Conservation (phyloP, 2,797 vertebrate genomes). For the Monodelphis domestica region DNA sequence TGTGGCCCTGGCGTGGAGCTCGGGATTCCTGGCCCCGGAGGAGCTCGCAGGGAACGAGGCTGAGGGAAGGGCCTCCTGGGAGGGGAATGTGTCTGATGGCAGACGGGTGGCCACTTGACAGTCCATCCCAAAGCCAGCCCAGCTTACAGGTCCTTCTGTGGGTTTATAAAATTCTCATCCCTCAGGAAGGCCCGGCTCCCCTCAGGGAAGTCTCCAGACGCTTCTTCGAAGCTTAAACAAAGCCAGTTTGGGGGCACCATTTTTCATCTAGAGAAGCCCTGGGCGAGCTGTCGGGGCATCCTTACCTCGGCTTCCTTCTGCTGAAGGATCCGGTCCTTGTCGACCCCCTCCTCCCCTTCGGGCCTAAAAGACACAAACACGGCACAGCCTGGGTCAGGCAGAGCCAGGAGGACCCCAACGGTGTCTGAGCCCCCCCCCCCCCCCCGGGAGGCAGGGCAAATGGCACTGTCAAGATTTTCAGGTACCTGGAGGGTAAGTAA, state of each 20-base stretch:
- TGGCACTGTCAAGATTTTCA: neutral
- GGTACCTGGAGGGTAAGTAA: neutral
- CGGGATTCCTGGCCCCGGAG: no score
- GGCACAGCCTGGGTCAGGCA: fast-evolving
- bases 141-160: neutral
- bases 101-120: neutral
- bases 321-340: constrained; percentile 95
- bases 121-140: neutral
- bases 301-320: constrained; percentile 96
- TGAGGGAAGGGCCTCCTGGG: neutral
- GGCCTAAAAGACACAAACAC: constrained; percentile 82
- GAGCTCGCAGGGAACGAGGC: no score
- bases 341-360: constrained; percentile 91
- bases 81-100: neutral
- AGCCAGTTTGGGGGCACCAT: no score
- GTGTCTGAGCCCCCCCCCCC: no score
- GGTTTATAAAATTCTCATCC: neutral
- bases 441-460: neutral
- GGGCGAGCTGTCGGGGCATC: neutral
- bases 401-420: neutral
- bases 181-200: neutral
- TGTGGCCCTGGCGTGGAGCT: neutral
- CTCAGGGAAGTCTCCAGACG: no score
- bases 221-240: no score
- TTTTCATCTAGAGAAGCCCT: no score